A percentile compares a stretch with the other conserved stretches of the same genome.
These are phyloP conservation scores for Malurus alboscapulatus DNA, from an alignment of 2,113 vertebrate species.

Conservation along the genomic window DNA sequence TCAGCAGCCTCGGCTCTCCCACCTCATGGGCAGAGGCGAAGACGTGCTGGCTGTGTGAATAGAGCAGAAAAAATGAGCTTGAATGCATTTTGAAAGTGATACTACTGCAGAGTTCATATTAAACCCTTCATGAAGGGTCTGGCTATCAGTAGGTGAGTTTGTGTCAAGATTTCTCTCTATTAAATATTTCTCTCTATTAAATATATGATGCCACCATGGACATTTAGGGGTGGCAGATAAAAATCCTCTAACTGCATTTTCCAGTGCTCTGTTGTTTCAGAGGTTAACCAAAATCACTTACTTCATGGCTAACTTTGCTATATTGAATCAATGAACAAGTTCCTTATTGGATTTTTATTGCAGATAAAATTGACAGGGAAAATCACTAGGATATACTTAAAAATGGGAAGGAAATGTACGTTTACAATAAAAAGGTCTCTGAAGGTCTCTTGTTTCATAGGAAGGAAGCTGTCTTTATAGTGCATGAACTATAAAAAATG, in stretches of 20 bases:
- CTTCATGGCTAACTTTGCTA: slow-evolving; percentile 50
- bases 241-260: background rate
- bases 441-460: slow-evolving; percentile 75
- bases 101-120: background rate
- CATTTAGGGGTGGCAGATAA: background rate
- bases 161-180: background rate
- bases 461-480: slow-evolving; percentile 83
- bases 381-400: slow-evolving; percentile 59
- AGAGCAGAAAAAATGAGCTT: background rate
- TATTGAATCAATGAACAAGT: slow-evolving; percentile 57
- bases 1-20: background rate
- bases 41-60: accelerated
- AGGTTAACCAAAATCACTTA: slow-evolving; percentile 57
- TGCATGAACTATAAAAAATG: slow-evolving; percentile 80
- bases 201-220: background rate
- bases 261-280: background rate
- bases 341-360: slow-evolving; percentile 67
- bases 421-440: slow-evolving; percentile 71
- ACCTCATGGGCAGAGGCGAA: background rate
- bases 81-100: background rate
- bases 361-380: slow-evolving; percentile 63
- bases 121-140: background rate
- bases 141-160: background rate
- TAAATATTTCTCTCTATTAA: background rate
- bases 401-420: slow-evolving; percentile 71